Conservation (phyloP, 2,888 invertebrate genomes). For the Morpho deidamia region DNA sequence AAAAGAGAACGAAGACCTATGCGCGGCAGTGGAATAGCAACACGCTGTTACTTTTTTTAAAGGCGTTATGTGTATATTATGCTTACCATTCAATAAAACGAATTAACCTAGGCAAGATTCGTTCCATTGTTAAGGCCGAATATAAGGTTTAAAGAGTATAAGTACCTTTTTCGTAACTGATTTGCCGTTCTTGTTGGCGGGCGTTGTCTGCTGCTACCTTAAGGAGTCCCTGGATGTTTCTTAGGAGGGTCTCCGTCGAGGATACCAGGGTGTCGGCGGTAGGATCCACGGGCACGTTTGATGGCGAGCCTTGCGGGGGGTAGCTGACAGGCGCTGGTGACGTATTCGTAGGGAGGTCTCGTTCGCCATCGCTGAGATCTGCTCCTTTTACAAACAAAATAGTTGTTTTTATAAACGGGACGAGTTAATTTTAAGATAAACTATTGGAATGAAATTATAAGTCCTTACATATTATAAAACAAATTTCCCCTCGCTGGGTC, state of each 20-base stretch:
- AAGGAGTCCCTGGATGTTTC: slow-evolving; percentile 96
- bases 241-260: slow-evolving; percentile 94
- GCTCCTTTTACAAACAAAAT: slow-evolving; percentile 46
- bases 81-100: too few species aligned
- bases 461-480: too few species aligned
- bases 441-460: too few species aligned
- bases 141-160: not conserved
- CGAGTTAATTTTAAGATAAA: too few species aligned
- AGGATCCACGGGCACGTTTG: slow-evolving; percentile 64
- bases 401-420: not conserved
- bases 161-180: slow-evolving; percentile 97
- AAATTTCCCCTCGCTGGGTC: too few species aligned
- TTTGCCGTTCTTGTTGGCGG: slow-evolving; percentile 96
- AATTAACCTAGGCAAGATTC: too few species aligned
- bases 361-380: slow-evolving; percentile 88
- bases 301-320: slow-evolving; percentile 81
- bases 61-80: too few species aligned
- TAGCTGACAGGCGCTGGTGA: slow-evolving; percentile 87
- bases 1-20: too few species aligned
- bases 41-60: too few species aligned
- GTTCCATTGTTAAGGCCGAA: too few species aligned
- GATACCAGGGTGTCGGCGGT: slow-evolving; percentile 80
- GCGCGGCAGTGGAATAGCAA: too few species aligned
- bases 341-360: slow-evolving; percentile 81
- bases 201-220: slow-evolving; percentile 99